Evolutionary conservation across 2,888 invertebrate species (phyloP), one percentile per base, ranked within the genome.

Genomic region (Leptopilina drosophilae): DNA sequence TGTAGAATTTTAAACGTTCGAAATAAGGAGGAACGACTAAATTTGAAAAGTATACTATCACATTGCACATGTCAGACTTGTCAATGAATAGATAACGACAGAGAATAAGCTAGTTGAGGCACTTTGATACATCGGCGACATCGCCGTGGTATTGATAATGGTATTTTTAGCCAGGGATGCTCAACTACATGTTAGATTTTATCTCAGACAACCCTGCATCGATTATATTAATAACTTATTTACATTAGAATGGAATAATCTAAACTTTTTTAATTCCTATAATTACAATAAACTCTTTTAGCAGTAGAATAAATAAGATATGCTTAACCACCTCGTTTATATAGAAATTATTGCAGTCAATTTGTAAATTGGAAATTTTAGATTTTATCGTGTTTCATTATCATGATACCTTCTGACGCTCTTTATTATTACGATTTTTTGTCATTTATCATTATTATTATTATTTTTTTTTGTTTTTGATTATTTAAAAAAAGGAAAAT

Each of bases 61-160:
- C 87, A 88, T 89, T 86, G 88, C 86, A 85, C 87, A 89, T 87
- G 89, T 90, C 88, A 89, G 85, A 84, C 87, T 88, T 87, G 90
- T 89, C 90, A 91, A 91, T 90, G 91, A 91, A 89, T 89, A 89
- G 89, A 90, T 89, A 91, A 91, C 90, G 90, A 91, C 90, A 90
- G 88, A 88, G 90, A 91, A 91, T 90, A 90, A 91, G 90, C 88
- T 87, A 91, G 91, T 91, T 90, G 89, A 89, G 88, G 86, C 90
- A 86, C 88, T 88, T 88, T 89, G 89, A 91, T 82, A 82, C 83
- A 82, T 84, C 83, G 81, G 81, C 90, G 90, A 90, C 90, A 90
- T 90, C 91, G 89, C 89, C 89, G 88, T 88, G 89, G 89, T 88
- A 90, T 90, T 89, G 89, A 90, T 90, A 90, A 89, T 90, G 89